Evolutionary conservation across 1,140 invertebrate genomes (phyloP), one percentile per base, ranked within the genome.

Genomic region (Drosophila sucinea): DNA sequence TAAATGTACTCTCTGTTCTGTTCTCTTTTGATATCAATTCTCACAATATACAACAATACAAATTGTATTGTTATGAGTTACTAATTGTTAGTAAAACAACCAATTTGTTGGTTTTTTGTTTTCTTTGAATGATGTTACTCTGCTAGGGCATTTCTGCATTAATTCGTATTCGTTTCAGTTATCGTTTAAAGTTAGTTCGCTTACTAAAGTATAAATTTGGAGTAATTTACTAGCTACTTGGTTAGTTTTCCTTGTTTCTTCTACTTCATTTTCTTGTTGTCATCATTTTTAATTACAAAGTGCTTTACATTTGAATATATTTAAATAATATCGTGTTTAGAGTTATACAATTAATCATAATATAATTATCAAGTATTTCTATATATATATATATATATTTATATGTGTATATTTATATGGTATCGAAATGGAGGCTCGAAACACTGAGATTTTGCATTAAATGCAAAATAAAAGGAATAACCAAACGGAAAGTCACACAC

Each of bases 161-260:
- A 27, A 64, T 51, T 51, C 44, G 23, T 51, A 55, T 61, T 51
- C 51, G 38, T 69, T 62, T 4, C 30, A 58, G 62, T 63, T 72
- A 23, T 40, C 35, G 60, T 62, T 44, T 73, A 67, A 38, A 60
- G 33, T 60, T 60, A 5, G 27, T 54, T 72, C 38, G 58, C 64
- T 69, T 75, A 78, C 67, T 79, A 63, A 68, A 64, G 65, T 87
- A 78, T 66, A 89, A 87, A 83, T 89, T 84, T 77, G 51, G 78
- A 89, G 81, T 89, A 63, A 81, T 81, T 89, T 73, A 81, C 80
- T 89, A 89, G 64, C 84, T 89, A 89, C 68, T 27, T 51, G 44
- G 44, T 51, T 51, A 71, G 44, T 27, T 79, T 83, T 66, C 57
- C 80, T 64, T 33, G 65, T 73, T 71, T 70, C 33, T 69, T 77